These are phyloP conservation scores for Agriopis aurantiaria DNA, from an alignment of 2,888 invertebrate genomes.

Conservation along the genomic window DNA sequence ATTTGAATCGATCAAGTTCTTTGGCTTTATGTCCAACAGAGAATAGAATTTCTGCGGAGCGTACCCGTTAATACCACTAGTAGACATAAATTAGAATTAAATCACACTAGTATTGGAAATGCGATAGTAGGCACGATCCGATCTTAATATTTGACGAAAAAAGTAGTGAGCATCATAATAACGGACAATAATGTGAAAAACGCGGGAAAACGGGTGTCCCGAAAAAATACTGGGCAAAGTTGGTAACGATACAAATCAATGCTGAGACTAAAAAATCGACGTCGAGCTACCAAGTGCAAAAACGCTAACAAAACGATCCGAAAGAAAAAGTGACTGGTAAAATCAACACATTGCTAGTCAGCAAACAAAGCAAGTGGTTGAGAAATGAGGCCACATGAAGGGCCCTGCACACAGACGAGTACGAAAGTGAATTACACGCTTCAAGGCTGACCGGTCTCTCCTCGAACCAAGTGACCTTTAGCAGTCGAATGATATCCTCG, in stretches of 20 bases:
- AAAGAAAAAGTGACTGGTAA: constrained; percentile 33
- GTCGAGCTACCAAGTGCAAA: not conserved
- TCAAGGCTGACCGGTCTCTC: constrained; percentile 85
- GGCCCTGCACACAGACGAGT: constrained; percentile 71
- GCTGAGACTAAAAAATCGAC: not conserved
- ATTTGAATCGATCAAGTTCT: constrained; percentile 39
- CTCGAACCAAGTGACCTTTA: constrained; percentile 84
- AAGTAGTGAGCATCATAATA: not conserved
- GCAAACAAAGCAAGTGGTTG: constrained; percentile 52
- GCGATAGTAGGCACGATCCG: not conserved
- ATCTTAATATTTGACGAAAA: not conserved
- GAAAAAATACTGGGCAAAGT: not conserved
- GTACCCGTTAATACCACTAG: constrained; percentile 2
- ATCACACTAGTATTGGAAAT: not conserved
- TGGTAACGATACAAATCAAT: not conserved
- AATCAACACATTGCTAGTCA: constrained; percentile 35
- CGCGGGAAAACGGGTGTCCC: not conserved
- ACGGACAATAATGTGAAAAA: not conserved
- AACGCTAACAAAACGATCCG: constrained; percentile 12
- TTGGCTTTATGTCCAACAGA: constrained; percentile 23
- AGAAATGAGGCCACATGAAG: constrained; percentile 82
- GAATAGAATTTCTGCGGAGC: constrained; percentile 23
- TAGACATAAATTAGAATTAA: not conserved
- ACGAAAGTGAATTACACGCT: constrained; percentile 81
- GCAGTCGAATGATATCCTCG: constrained; percentile 80